Percentiles rank a stretch among this genome's conserved stretches.
These are phyloP conservation scores for Crocodylus rhombifer DNA, from an alignment of 2,797 vertebrate species.

Conservation along the genomic window DNA sequence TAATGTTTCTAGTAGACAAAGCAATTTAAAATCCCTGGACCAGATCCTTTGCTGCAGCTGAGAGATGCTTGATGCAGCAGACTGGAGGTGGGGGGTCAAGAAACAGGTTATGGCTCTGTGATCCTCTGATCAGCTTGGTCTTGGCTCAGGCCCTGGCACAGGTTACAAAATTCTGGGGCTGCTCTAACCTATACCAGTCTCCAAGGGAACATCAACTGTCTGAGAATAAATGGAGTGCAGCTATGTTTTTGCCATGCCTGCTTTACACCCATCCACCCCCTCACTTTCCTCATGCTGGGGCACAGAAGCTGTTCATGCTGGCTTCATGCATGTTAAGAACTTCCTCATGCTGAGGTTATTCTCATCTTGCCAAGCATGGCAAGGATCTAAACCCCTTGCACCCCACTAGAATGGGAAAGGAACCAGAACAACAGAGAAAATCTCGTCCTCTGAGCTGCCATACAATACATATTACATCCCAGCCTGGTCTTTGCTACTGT, in stretches of 20 bases:
- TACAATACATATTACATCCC: neutral
- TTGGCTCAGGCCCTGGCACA: neutral
- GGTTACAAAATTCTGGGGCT: neutral
- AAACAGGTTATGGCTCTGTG: fast-evolving
- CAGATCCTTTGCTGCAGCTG: neutral
- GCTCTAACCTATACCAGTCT: neutral
- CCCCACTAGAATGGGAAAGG: too few relatives aligned
- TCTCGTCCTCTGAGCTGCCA: neutral
- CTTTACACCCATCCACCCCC: neutral
- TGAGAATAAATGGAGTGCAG: neutral
- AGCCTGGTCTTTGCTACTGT: neutral
- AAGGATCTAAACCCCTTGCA: neutral
- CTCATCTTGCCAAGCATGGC: neutral
- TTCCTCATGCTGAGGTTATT: neutral
- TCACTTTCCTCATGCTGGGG: too few relatives aligned
- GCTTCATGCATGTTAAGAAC: neutral
- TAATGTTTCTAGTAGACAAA: neutral
- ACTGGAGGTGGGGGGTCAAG: neutral
- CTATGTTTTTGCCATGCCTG: neutral
- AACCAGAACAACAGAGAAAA: neutral
- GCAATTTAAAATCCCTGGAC: neutral
- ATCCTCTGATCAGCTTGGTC: neutral
- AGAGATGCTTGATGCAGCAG: neutral
- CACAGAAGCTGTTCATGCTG: neutral
- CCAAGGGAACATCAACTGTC: neutral